Conservation (phyloP, 1,140 invertebrate species). For the Zaprionus tsacasi region DNA sequence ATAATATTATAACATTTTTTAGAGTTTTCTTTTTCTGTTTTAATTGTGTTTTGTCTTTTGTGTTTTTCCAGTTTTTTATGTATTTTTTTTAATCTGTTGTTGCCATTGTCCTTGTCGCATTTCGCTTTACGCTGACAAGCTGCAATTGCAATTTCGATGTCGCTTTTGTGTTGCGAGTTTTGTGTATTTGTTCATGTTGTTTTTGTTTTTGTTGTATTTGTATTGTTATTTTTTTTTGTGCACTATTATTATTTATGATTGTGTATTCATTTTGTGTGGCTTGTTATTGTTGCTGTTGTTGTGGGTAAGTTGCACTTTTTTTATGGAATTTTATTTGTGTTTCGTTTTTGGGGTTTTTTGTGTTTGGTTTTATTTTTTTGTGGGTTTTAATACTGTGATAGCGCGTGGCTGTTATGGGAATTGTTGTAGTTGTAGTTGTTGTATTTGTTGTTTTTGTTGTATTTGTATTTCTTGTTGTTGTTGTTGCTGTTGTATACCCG, state of each 20-base stretch:
- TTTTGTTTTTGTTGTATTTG: background rate
- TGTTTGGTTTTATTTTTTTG: slow-evolving; percentile 16
- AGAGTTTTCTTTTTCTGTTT: background rate
- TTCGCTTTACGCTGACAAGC: background rate
- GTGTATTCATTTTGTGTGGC: slow-evolving; percentile 28
- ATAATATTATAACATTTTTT: slow-evolving; percentile 7
- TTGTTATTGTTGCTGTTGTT: slow-evolving; percentile 39
- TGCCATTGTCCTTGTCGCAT: slow-evolving; percentile 6
- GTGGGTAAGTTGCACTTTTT: slow-evolving; percentile 65
- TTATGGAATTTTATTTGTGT: slow-evolving; percentile 51
- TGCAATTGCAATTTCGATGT: slow-evolving; percentile 9
- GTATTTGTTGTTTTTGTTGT: slow-evolving; percentile 42
- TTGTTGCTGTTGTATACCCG: slow-evolving; percentile 40
- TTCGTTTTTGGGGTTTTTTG: slow-evolving; percentile 32
- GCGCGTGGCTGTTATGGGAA: slow-evolving; percentile 35
- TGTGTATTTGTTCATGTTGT: background rate
- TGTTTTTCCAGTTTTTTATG: slow-evolving; percentile 5
- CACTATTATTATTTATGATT: slow-evolving; percentile 42
- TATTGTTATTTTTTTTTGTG: slow-evolving; percentile 19
- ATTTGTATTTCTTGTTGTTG: slow-evolving; percentile 36
- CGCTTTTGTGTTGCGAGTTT: background rate
- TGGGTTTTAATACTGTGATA: slow-evolving; percentile 26
- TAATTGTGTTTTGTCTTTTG: background rate
- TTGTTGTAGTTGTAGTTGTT: slow-evolving; percentile 29
- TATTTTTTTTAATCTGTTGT: slow-evolving; percentile 2